phyloP scores from a whole-genome alignment of 2,797 vertebrate species.

The Meriones psammophilus region DNA sequence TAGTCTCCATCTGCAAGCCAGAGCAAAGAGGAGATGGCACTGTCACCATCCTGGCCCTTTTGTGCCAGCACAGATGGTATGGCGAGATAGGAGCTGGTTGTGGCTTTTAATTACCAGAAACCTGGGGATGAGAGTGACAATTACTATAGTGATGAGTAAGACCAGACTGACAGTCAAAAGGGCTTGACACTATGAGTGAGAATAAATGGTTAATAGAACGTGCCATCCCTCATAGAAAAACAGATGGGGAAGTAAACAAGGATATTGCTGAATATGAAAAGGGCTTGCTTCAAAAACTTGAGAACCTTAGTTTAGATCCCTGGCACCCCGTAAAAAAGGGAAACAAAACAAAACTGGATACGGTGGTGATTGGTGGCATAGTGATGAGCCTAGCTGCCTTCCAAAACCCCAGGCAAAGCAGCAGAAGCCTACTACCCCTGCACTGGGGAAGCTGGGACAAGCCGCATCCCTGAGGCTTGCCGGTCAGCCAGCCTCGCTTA shows the following conservation, averaged over 20 bases:
- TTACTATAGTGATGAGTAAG: background rate
- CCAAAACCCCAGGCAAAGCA: slow-evolving; percentile 77
- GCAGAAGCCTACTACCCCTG: background rate
- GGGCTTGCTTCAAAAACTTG: background rate
- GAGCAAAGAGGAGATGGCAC: background rate
- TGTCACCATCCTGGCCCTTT: background rate
- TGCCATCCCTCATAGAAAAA: background rate
- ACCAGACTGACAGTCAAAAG: background rate
- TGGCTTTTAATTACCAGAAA: slow-evolving; percentile 9
- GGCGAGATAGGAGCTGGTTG: background rate
- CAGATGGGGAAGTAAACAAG: background rate
- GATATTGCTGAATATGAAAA: background rate
- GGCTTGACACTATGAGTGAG: background rate
- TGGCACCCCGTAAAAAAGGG: background rate
- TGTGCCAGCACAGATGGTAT: background rate
- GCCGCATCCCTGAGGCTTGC: background rate
- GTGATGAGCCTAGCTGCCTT: slow-evolving; percentile 90
- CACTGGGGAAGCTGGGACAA: background rate
- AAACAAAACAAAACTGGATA: background rate
- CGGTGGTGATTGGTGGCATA: slow-evolving; percentile 78
- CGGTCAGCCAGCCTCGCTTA: background rate
- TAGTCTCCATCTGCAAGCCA: background rate
- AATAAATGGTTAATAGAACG: background rate
- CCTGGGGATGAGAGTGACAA: background rate
- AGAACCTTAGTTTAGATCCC: background rate